Base-by-base conservation (phyloP, 2,888 invertebrate species). In the Apamea crenata region DNA sequence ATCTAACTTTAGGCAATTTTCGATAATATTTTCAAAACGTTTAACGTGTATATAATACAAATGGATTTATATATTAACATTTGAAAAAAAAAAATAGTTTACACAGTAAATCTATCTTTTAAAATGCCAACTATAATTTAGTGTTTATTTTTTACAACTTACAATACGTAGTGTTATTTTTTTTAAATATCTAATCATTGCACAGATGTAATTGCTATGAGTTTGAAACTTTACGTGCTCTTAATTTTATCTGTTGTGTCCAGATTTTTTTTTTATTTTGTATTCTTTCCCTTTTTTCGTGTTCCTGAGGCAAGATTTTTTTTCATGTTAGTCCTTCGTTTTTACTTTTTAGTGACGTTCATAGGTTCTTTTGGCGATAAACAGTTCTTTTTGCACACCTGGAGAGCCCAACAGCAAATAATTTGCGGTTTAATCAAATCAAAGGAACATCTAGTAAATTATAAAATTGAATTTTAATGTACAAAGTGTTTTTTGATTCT, bases 121-220 rank as follows among this genome's bases (percentile, higher is more conserved):
- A 69, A 80, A 85, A 82, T 84, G 80, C 81, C 78, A 80, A 74
- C 29, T 72, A 53, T 86, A 80, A 68, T 83, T 79, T n/a, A 67
- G 75, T 81, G 78, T 78, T 73, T 50, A 65, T 72, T 32, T 65
- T 82, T 84, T 71, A 79, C 61, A 68, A 70, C 61, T 81, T 83
- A 79, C 44, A 44, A 71, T 74, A 68, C 1, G 6, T 78, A 67
- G 76, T 71, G 59, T 75, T 74, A 36, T 70, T 70, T 70, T 32
- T 29, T 47, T 72, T 50, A 32, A 8, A 69, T 72, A 69, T 63
- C 44, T 82, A 80, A 75, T 73, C 81, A 87, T 87, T 87, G 83
- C 81, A 73, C 70, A 69, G 36, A 80, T 70, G 67, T 83, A 74
- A 80, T 81, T 80, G 74, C 59, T 80, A 70, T 67, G 44, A 63